phyloP scores from a whole-genome alignment of 2,888 invertebrate species.

The Siphonodentalium dalli region DNA sequence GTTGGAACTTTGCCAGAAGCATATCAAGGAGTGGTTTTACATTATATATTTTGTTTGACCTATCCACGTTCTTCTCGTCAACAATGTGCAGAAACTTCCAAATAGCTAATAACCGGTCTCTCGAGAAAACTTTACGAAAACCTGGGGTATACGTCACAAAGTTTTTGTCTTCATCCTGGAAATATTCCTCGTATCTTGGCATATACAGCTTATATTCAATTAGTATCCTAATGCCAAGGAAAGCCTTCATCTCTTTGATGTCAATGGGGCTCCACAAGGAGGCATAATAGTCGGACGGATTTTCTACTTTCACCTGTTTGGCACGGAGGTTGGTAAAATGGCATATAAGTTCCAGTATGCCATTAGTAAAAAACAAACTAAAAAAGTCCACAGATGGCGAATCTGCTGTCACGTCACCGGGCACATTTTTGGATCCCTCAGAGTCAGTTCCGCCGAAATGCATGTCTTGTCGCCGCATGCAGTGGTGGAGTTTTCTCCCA shows the following conservation, averaged over 20 bases:
- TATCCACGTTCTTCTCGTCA: not conserved
- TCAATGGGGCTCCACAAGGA: not conserved
- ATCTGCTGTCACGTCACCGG: no score
- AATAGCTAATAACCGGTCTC: not conserved
- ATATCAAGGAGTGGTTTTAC: no score
- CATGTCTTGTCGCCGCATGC: no score
- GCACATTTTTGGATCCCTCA: no score
- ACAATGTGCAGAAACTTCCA: conserved; percentile 1
- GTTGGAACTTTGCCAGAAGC: no score
- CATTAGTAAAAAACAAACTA: no score
- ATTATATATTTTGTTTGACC: not conserved
- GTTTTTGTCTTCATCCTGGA: not conserved
- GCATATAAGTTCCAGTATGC: no score
- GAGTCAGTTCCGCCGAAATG: no score
- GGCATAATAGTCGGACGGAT: not conserved
- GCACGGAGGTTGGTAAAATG: not conserved
- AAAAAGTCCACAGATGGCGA: no score
- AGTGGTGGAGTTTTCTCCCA: no score
- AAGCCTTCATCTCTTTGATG: not conserved
- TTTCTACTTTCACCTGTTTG: not conserved
- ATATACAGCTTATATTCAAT: not conserved
- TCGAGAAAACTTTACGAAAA: not conserved
- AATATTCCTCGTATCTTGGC: conserved; percentile 1
- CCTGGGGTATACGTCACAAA: no score
- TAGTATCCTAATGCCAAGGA: not conserved